phyloP scores from a whole-genome alignment of 2,113 vertebrate genomes.

The Cryptoleucopteryx plumbea region DNA sequence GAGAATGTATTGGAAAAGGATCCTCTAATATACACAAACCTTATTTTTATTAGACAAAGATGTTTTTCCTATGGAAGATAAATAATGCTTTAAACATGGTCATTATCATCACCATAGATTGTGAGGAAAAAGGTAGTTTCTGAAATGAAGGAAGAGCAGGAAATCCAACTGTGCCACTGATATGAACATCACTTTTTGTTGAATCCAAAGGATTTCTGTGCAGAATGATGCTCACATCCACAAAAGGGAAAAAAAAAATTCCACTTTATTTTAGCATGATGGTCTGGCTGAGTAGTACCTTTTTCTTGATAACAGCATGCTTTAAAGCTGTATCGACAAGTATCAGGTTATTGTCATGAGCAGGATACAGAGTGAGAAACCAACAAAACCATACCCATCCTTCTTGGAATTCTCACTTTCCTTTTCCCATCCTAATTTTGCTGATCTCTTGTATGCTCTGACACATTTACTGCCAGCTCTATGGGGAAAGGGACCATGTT shows the following conservation, averaged over 20 bases:
- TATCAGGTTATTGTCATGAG: not conserved
- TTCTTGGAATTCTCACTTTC: not conserved
- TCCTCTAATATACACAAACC: not conserved
- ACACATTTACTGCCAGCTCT: not conserved
- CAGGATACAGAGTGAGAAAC: not conserved
- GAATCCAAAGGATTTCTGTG: not conserved
- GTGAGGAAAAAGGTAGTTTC: not conserved
- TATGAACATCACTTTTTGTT: not conserved
- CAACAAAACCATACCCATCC: not conserved
- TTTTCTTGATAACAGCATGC: not conserved
- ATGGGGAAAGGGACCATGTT: not conserved
- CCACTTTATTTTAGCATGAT: not conserved
- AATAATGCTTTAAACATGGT: not conserved
- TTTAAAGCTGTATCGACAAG: not conserved
- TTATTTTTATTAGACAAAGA: not conserved
- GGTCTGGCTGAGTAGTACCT: not conserved
- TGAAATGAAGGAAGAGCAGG: not conserved
- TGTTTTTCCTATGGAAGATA: not conserved
- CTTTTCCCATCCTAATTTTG: not conserved
- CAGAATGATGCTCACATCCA: not conserved
- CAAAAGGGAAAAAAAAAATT: not conserved
- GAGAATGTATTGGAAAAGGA: not conserved
- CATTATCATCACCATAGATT: not conserved
- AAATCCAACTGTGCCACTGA: not conserved
- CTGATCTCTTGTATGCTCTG: not conserved